Evolutionary conservation across 2,797 vertebrate species (phyloP), one percentile per base, ranked within the genome.

Genomic region (Pelobates cultripes): DNA sequence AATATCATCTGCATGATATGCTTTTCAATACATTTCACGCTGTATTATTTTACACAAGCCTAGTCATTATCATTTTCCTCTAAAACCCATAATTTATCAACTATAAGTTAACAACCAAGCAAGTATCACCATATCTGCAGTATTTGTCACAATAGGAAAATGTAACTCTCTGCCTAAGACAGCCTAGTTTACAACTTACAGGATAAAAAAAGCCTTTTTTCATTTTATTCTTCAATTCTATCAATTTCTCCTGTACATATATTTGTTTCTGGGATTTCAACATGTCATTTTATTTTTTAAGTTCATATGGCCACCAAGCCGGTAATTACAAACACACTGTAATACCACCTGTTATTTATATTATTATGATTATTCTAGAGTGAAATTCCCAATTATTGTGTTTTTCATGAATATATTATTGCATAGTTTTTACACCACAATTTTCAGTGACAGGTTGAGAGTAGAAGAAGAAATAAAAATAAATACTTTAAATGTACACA

Each of bases 41-140:
- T 84, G 83, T 86, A 80, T 86, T 87, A 77, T 86, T 93, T 91
- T 89, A 79, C 81, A 85, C 44, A 70, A 70, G 75, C 83, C 83
- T 86, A 87, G 80, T 80, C 87, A 79, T 88, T 88, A 83, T 68
- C 42, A 86, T 87, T 87, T 79, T 85, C 84, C 86, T 64, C 17
- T 87, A 86, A 88, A 86, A 85, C 79, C 85, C 86, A 70, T 87
- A 85, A 88, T 90, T 89, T 89, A 87, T 85, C 82, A 73, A 72
- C 75, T 81, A 82, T 86, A 90, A 80, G 64, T 86, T 75, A 87
- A 84, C 70, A 88, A 80, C n/a, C 84, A 83, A 82, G 67, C 72
- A 41, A 75, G 17, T 71, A 47, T 43, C 42, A 66, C 51, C 69
- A 75, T 41, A 43, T 61, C 57, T 41, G 44, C 47, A 40, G 40